A percentile compares a stretch with the other conserved stretches of the same genome.
phyloP scores from a whole-genome alignment of 2,113 vertebrate species.

The Sander vitreus region DNA sequence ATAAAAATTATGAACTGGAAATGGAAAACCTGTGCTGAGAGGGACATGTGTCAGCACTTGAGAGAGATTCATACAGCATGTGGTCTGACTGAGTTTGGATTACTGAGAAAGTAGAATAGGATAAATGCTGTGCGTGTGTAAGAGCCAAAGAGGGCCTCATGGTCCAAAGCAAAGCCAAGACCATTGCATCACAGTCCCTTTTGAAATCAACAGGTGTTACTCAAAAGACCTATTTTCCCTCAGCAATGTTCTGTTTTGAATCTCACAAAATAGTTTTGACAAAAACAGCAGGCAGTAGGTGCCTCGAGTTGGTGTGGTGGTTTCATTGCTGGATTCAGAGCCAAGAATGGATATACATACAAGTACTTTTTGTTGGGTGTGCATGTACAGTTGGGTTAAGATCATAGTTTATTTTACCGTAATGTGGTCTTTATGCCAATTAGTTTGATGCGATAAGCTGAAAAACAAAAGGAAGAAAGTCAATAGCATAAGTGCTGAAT shows the following conservation, averaged over 20 bases:
- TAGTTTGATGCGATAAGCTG: background rate
- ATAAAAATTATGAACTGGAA: slow-evolving; percentile 15
- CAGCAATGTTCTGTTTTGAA: slow-evolving; percentile 67
- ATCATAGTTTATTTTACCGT: background rate
- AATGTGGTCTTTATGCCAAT: background rate
- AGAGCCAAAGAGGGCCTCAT: slow-evolving; percentile 59
- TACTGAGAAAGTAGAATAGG: slow-evolving; percentile 57
- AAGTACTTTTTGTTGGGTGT: background rate
- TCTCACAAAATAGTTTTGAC: slow-evolving; percentile 57
- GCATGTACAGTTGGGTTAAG: background rate
- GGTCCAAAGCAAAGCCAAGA: slow-evolving; percentile 63
- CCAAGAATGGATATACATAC: slow-evolving; percentile 5
- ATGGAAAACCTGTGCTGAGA: slow-evolving; percentile 42
- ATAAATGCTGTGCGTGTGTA: slow-evolving; percentile 63
- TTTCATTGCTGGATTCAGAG: slow-evolving; percentile 3
- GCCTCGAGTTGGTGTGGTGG: background rate
- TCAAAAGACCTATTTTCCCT: slow-evolving; percentile 62
- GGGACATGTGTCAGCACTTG: slow-evolving; percentile 64
- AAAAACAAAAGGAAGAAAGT: background rate
- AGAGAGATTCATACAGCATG: slow-evolving; percentile 56
- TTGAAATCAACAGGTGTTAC: slow-evolving; percentile 81
- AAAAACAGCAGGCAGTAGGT: slow-evolving; percentile 37
- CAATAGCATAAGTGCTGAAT: background rate
- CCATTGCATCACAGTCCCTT: slow-evolving; percentile 73
- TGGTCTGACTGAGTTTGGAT: slow-evolving; percentile 49